Evolutionary conservation across 2,113 vertebrate species (phyloP).

Genomic region (Tragelaphus strepsiceros): DNA sequence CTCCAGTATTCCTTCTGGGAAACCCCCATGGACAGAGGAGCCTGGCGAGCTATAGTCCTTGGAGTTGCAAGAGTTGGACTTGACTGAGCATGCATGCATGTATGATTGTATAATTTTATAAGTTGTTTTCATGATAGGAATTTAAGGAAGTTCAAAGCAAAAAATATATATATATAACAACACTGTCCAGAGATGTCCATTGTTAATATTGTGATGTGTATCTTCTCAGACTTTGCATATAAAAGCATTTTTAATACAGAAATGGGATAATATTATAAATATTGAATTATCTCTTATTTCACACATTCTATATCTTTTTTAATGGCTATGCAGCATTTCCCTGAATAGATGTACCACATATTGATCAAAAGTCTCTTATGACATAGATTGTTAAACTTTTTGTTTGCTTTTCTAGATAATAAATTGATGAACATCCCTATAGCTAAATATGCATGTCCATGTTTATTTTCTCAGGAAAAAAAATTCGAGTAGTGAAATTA

Average conservation of each 20-base stretch:
- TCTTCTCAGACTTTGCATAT: neutral
- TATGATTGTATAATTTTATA: neutral
- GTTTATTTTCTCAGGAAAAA: neutral
- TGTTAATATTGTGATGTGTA: neutral
- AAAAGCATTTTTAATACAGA: neutral
- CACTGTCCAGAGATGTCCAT: neutral
- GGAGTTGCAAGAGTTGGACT: neutral
- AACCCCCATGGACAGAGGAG: neutral
- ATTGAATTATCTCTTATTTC: neutral
- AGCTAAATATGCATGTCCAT: neutral
- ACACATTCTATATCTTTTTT: neutral
- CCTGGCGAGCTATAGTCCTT: neutral
- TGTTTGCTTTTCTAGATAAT: neutral
- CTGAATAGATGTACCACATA: neutral
- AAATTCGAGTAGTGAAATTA: neutral
- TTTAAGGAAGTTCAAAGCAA: slow-evolving; percentile 5
- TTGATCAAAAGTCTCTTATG: neutral
- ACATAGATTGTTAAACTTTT: neutral
- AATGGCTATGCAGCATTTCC: neutral
- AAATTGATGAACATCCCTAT: neutral
- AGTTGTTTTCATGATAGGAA: neutral
- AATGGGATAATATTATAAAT: neutral
- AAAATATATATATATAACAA: neutral
- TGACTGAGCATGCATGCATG: neutral
- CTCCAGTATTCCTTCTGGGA: neutral